Percentiles rank a stretch among this genome's conserved stretches.
These are phyloP conservation scores for Clarias pachynema DNA, from an alignment of 2,797 vertebrate genomes.

Conservation along the genomic window DNA sequence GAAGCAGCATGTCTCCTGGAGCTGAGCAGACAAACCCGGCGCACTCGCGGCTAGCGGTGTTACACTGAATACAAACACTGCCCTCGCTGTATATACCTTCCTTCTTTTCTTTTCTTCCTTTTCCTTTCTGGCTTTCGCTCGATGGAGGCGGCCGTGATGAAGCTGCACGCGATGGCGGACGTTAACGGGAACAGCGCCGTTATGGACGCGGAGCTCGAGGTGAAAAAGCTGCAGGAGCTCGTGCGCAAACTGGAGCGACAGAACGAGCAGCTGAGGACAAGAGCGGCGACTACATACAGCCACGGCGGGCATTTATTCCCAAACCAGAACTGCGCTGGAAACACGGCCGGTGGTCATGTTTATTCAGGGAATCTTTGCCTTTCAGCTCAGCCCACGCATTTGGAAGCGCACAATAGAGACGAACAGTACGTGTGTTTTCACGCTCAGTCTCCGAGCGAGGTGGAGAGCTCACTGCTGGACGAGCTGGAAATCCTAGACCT, in stretches of 20 bases:
- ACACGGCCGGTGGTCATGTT: slow-evolving; percentile 48
- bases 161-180: slow-evolving; percentile 86
- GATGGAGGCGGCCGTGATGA: slow-evolving; percentile 82
- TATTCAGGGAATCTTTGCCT: slow-evolving; percentile 68
- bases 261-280: slow-evolving; percentile 90
- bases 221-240: slow-evolving; percentile 94
- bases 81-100: slow-evolving; percentile 38
- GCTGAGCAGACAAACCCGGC: not conserved
- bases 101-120: slow-evolving; percentile 52
- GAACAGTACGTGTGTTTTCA: slow-evolving; percentile 86
- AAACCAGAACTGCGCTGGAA: slow-evolving; percentile 62
- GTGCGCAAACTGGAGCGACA: slow-evolving; percentile 93
- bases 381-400: slow-evolving; percentile 73
- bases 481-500: slow-evolving; percentile 89
- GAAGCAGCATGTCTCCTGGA: slow-evolving; percentile 48
- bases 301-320: slow-evolving; percentile 71
- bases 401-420: slow-evolving; percentile 56
- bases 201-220: slow-evolving; percentile 91
- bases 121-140: slow-evolving; percentile 51
- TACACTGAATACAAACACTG: slow-evolving; percentile 46
- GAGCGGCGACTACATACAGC: slow-evolving; percentile 80
- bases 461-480: slow-evolving; percentile 77
- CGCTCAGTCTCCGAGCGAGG: slow-evolving; percentile 69
- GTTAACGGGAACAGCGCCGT: slow-evolving; percentile 82
- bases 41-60: slow-evolving; percentile 28